A percentile compares a stretch with the other conserved stretches of the same genome.
These are phyloP conservation scores for Nothocercus julius DNA, from an alignment of 2,113 vertebrate genomes.

Conservation along the genomic window DNA sequence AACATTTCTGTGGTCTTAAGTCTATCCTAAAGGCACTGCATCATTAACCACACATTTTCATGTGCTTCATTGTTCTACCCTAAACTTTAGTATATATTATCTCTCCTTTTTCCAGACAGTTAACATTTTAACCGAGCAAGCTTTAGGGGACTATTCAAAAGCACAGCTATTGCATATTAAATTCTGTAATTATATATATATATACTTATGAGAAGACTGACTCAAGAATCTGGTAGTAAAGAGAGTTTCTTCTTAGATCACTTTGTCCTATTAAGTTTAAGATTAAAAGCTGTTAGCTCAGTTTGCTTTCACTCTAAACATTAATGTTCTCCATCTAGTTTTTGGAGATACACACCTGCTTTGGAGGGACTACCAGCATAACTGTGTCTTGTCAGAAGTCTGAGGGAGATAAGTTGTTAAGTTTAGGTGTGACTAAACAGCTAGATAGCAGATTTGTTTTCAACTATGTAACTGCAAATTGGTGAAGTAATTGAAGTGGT, in stretches of 20 bases:
- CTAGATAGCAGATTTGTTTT: not conserved
- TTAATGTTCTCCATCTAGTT: not conserved
- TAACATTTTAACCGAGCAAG: not conserved
- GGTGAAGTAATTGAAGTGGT: not conserved
- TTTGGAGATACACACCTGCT: fast-evolving
- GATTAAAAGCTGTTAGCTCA: not conserved
- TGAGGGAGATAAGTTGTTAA: not conserved
- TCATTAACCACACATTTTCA: not conserved
- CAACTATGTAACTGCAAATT: not conserved
- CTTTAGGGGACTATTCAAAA: not conserved
- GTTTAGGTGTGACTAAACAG: not conserved
- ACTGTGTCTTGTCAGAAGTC: not conserved
- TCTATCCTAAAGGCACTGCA: not conserved
- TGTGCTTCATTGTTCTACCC: not conserved
- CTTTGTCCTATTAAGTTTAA: not conserved
- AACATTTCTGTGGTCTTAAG: fast-evolving
- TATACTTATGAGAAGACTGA: not conserved
- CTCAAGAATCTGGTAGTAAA: not conserved
- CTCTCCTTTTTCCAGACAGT: not conserved
- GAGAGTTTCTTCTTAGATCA: not conserved
- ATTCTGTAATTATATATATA: not conserved
- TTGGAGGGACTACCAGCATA: not conserved
- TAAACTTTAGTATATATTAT: not conserved
- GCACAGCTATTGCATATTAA: not conserved
- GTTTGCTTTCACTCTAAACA: not conserved